A percentile compares a stretch with the other conserved stretches of the same genome.
These are phyloP conservation scores for Macrosiphum euphorbiae DNA, from an alignment of 2,888 invertebrate species.

Conservation along the genomic window DNA sequence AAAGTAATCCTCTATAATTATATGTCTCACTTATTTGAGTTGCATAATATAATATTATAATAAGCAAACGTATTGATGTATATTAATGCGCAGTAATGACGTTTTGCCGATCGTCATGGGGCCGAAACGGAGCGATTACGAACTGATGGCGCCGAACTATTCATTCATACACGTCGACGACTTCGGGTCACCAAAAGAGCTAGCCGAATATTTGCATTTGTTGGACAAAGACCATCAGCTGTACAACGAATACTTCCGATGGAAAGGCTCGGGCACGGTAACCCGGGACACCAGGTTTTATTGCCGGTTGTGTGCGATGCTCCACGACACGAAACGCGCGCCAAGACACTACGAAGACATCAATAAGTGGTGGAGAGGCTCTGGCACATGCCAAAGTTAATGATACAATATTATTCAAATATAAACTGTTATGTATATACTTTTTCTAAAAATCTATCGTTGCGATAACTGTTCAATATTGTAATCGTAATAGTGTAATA, in stretches of 20 bases:
- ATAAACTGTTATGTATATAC: no score
- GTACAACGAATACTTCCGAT: constrained; percentile 94
- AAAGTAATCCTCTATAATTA: no score
- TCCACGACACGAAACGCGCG: constrained; percentile 77
- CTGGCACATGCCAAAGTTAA: constrained; percentile 75
- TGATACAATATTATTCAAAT: background rate
- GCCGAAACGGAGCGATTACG: constrained; percentile 91
- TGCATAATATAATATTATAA: no score
- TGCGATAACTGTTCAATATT: no score
- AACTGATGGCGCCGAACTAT: constrained; percentile 86
- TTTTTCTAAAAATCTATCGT: no score
- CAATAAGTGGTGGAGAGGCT: constrained; percentile 93
- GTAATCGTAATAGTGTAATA: no score
- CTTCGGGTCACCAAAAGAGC: constrained; percentile 86
- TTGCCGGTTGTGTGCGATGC: constrained; percentile 89
- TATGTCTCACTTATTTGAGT: no score
- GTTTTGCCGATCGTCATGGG: constrained; percentile 97
- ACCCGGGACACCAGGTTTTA: constrained; percentile 97
- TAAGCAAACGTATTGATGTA: background rate
- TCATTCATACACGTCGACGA: constrained; percentile 97
- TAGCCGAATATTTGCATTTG: constrained; percentile 87
- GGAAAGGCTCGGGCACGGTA: constrained; percentile 95
- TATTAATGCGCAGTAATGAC: constrained; percentile 75
- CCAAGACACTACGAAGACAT: constrained; percentile 82
- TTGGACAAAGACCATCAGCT: constrained; percentile 89